Evolutionary conservation across 2,797 vertebrate genomes (phyloP).

Genomic region (Thripadectes ignobilis): DNA sequence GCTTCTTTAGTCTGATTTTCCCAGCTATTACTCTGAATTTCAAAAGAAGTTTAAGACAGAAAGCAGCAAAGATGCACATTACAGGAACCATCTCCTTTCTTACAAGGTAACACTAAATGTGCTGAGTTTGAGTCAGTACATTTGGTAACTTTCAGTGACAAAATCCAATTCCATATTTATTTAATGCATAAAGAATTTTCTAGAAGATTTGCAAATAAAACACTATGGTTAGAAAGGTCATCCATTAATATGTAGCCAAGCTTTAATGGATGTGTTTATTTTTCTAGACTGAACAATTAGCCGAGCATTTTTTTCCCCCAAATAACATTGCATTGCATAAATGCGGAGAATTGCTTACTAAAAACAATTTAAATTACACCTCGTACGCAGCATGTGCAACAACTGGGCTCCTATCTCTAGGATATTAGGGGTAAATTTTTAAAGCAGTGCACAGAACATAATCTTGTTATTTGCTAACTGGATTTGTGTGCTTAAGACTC

Average conservation of each 20-base stretch:
- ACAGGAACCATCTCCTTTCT: conserved; percentile 23
- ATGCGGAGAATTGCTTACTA: conserved; percentile 19
- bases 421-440: conserved; percentile 31
- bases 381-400: not conserved
- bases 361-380: conserved; percentile 26
- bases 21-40: conserved; percentile 37
- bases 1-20: conserved; percentile 32
- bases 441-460: conserved; percentile 61
- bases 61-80: conserved; percentile 28
- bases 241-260: conserved; percentile 5
- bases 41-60: conserved; percentile 8
- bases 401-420: not conserved
- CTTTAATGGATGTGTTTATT: conserved; percentile 60
- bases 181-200: conserved; percentile 56
- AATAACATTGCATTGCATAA: conserved; percentile 11
- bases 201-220: conserved; percentile 56
- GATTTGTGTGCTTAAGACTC: conserved; percentile 44
- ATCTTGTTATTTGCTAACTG: conserved; percentile 49
- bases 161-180: conserved; percentile 48
- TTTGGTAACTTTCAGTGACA: conserved; percentile 46
- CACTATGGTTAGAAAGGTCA: conserved; percentile 37
- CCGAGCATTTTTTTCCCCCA: not conserved
- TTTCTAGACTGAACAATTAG: conserved; percentile 59
- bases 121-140: not conserved
- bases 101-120: not conserved